Base-by-base conservation (phyloP, 2,113 vertebrate species). In the Python bivittatus region DNA sequence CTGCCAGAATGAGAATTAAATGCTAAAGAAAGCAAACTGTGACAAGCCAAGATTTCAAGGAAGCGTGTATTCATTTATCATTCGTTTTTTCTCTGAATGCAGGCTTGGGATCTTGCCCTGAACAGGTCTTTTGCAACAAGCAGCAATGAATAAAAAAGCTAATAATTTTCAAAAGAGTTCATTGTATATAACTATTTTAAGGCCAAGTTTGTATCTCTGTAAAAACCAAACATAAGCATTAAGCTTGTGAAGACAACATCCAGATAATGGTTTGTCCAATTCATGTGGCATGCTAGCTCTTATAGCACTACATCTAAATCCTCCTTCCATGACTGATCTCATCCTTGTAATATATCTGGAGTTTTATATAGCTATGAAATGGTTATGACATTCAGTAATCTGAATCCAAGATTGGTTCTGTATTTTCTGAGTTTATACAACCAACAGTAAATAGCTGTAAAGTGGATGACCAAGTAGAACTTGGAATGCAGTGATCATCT, bases 41-140 rank as follows among this genome's bases (percentile, higher is more conserved):
- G 93, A 95, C 95, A 96, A 96, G 96, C 94, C 92, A 87, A 93
- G 93, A 88, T 95, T 96, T 96, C 95, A 96, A 96, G 94, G 91
- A 96, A 96, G 94, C 93, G 95, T 96, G 96, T 96, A 93, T 92
- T 96, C 94, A 95, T 96, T 97, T 97, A 95, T 96, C 96, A 96
- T 95, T 95, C 0, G 0, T 33, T 94, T 96, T 95, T 88, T 93
- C 88, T 95, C 93, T 95, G 58, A 94, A 93, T 91, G 25, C 90
- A 85, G 0, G 0, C 93, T 94, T 94, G 90, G 57, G 94, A 91
- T 95, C 91, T 89, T 94, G 93, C 94, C 4, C 91, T 94, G 95
- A 91, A 88, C 91, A 92, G 94, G 91, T 95, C 95, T 96, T 96
- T 93, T 95, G 95, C 93, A 95, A 94, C 94, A 72, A 27, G 83